These are phyloP conservation scores for Drepana falcataria DNA, from an alignment of 2,888 invertebrate genomes.

Conservation along the genomic window DNA sequence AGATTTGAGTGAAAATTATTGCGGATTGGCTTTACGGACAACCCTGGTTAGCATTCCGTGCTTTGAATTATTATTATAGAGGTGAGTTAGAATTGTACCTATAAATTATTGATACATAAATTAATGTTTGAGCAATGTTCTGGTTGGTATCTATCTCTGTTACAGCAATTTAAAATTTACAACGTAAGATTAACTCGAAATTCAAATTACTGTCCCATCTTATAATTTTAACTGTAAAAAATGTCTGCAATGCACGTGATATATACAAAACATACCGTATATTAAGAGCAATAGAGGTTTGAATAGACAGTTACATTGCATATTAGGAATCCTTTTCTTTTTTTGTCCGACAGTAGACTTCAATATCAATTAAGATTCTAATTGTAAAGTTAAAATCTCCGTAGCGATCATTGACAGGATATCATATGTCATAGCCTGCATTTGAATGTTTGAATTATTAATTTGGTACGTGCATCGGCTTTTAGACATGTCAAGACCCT, in stretches of 20 bases:
- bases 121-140: background rate
- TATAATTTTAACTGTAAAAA: too few relatives aligned
- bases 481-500: slow-evolving; percentile 29
- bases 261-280: too few relatives aligned
- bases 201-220: too few relatives aligned
- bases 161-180: background rate
- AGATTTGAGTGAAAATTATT: slow-evolving; percentile 74
- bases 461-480: slow-evolving; percentile 25
- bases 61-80: slow-evolving; percentile 33
- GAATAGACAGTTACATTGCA: too few relatives aligned
- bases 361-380: background rate
- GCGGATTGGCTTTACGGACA: slow-evolving; percentile 56
- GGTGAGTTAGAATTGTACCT: slow-evolving; percentile 7
- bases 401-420: background rate
- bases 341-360: background rate
- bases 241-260: too few relatives aligned
- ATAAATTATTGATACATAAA: slow-evolving; percentile 1
- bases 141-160: background rate
- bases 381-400: background rate
- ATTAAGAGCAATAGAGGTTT: too few relatives aligned
- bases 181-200: too few relatives aligned
- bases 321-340: background rate
- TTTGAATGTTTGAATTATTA: slow-evolving; percentile 25
- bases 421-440: slow-evolving; percentile 9
- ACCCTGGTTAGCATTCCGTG: slow-evolving; percentile 22